Evolutionary conservation across 1,140 invertebrate species (phyloP).

Genomic region (Pygmarrhopalites habei): DNA sequence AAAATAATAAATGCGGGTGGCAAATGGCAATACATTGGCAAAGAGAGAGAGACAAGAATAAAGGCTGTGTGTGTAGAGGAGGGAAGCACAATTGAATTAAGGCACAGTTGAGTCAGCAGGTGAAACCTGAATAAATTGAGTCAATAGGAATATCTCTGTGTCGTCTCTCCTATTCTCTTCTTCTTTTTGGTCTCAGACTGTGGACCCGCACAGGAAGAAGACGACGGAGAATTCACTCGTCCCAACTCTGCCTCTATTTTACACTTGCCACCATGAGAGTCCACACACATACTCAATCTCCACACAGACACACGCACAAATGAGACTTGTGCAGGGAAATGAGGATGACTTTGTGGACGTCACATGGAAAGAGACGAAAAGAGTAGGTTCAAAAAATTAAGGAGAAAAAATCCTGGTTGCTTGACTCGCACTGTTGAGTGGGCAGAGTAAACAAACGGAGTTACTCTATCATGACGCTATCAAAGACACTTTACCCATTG

Average conservation of each 20-base stretch:
- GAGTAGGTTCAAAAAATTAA: neutral
- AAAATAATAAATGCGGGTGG: constrained; percentile 10
- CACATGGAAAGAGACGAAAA: neutral
- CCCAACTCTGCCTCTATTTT: neutral
- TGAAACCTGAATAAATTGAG: constrained; percentile 5
- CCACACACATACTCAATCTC: too few relatives aligned
- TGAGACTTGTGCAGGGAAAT: too few relatives aligned
- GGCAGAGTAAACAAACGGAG: constrained; percentile 18
- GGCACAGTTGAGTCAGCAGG: constrained; percentile 14
- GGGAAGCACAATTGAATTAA: too few relatives aligned
- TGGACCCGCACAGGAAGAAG: constrained; percentile 5
- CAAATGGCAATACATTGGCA: neutral
- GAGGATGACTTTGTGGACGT: too few relatives aligned
- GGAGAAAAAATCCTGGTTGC: neutral
- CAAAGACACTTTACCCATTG: neutral
- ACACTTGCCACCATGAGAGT: too few relatives aligned
- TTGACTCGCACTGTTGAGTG: neutral
- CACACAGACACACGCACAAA: too few relatives aligned
- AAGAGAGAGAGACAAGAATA: neutral
- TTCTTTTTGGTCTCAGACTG: too few relatives aligned
- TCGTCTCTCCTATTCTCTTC: too few relatives aligned
- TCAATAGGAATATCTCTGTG: neutral
- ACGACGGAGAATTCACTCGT: neutral
- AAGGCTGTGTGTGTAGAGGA: neutral
- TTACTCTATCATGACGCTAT: constrained; percentile 16